Percentiles rank a stretch among this genome's conserved stretches.
Conservation (phyloP, 2,888 invertebrate species). For the Apeira syringaria region DNA sequence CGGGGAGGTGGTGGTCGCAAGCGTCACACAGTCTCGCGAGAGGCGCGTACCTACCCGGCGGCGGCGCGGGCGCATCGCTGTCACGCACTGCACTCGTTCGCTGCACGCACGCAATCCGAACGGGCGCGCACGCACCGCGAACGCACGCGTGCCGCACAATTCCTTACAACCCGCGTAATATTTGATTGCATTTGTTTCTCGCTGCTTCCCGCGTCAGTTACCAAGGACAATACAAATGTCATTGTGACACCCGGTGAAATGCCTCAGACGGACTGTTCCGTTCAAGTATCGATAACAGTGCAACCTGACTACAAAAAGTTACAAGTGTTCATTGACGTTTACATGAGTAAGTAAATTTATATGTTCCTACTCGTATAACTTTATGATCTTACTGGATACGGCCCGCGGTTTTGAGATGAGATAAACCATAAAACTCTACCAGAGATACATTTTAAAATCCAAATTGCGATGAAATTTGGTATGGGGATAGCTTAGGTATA, state of each 20-base stretch:
- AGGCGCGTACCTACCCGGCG: constrained; percentile 46
- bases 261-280: constrained; percentile 78
- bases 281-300: constrained; percentile 76
- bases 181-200: constrained; percentile 10
- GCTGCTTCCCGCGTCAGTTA: constrained; percentile 2
- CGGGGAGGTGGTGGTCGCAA: constrained; percentile 64
- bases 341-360: constrained; percentile 72
- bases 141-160: constrained; percentile 5
- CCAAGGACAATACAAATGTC: constrained; percentile 49
- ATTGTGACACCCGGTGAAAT: constrained; percentile 68
- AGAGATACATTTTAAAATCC: no score
- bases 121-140: constrained; percentile 11
- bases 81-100: constrained; percentile 48
- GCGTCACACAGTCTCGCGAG: constrained; percentile 77
- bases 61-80: constrained; percentile 58
- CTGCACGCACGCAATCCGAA: constrained; percentile 21
- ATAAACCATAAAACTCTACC: no score
- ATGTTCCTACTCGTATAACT: no score
- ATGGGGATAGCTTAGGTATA: no score
- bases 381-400: no score
- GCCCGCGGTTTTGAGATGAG: no score
- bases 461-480: no score
- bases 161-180: constrained; percentile 23
- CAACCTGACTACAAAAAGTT: constrained; percentile 70
- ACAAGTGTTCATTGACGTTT: constrained; percentile 79